phyloP scores from a whole-genome alignment of 1,140 invertebrate genomes.

The Tetramorium parvispinum region DNA sequence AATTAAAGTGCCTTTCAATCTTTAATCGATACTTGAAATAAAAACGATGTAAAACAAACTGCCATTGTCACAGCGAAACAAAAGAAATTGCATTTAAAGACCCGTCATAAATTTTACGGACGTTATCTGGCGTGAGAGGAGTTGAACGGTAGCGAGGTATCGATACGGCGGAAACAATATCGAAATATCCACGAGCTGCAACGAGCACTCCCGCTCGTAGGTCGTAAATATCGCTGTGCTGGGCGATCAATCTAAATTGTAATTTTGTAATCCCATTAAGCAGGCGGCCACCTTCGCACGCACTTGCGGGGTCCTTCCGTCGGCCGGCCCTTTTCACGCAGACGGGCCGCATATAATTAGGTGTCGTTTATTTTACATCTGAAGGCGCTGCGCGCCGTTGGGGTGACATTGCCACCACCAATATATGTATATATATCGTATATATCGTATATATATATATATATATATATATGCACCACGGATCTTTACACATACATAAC shows the following conservation, averaged over 20 bases:
- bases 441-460: conserved; percentile 12
- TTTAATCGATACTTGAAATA: neutral
- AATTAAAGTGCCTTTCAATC: neutral
- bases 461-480: conserved; percentile 3
- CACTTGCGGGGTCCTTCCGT: conserved; percentile 76
- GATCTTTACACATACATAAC: conserved; percentile 51
- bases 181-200: conserved; percentile 23
- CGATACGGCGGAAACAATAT: conserved; percentile 24
- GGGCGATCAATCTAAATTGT: conserved; percentile 80
- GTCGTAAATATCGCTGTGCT: conserved; percentile 57
- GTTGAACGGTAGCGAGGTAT: neutral
- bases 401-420: conserved; percentile 60
- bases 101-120: conserved; percentile 31
- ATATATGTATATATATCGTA: conserved; percentile 8
- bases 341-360: conserved; percentile 83
- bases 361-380: conserved; percentile 84
- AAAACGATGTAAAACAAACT: neutral
- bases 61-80: neutral
- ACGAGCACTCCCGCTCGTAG: neutral
- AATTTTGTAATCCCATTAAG: conserved; percentile 80
- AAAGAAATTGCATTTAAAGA: conserved; percentile 26
- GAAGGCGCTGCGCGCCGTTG: conserved; percentile 57
- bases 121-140: conserved; percentile 19
- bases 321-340: conserved; percentile 68
- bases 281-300: conserved; percentile 73